These are phyloP conservation scores for Trichoplusia ni DNA, from an alignment of 1,140 invertebrate genomes.

Conservation along the genomic window DNA sequence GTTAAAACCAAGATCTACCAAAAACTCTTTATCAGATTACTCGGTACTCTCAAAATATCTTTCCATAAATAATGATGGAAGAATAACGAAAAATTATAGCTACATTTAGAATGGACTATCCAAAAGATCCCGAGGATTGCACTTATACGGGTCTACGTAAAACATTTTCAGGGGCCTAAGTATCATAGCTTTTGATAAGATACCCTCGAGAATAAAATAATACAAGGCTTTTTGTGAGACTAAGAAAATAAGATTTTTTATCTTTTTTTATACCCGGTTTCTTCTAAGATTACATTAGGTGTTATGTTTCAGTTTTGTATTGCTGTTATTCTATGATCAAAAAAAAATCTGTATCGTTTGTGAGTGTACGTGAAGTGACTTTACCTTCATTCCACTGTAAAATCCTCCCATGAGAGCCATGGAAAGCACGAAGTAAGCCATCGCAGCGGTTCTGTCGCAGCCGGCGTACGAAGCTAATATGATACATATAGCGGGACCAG, in stretches of 20 bases:
- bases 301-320: no score
- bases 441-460: conserved; percentile 75
- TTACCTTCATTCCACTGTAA: conserved; percentile 85
- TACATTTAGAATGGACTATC: no score
- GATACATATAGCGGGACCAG: conserved; percentile 74
- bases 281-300: no score
- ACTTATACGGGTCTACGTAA: neutral
- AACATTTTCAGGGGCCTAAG: neutral
- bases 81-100: neutral
- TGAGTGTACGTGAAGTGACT: neutral
- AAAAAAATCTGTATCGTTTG: no score
- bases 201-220: neutral
- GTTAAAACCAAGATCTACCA: no score
- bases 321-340: no score
- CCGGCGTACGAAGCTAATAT: conserved; percentile 72
- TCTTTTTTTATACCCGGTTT: no score
- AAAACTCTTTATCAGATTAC: no score
- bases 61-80: neutral
- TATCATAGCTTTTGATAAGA: conserved; percentile 1
- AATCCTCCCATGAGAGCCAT: conserved; percentile 88
- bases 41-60: neutral
- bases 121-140: neutral
- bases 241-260: no score
- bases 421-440: conserved; percentile 86
- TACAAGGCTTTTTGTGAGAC: neutral